Evolutionary conservation across 2,113 vertebrate species (phyloP).

Genomic region (Dryoscopus gambensis): DNA sequence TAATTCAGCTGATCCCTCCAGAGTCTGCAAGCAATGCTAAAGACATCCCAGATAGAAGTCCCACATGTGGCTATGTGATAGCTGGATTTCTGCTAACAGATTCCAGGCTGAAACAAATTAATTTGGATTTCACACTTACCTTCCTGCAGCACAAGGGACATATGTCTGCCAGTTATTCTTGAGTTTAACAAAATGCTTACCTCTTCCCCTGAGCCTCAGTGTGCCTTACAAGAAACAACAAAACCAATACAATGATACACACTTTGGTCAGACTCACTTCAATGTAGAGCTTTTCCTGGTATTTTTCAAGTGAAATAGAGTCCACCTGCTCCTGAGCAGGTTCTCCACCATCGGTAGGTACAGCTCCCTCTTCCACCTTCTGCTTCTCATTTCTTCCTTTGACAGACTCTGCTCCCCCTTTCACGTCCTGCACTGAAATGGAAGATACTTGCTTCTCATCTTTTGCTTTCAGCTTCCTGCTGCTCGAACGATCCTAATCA

Average conservation of each 20-base stretch:
- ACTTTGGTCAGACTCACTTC: constrained; percentile 61
- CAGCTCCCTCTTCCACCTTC: background rate
- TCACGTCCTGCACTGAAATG: background rate
- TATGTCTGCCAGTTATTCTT: background rate
- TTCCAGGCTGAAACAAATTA: background rate
- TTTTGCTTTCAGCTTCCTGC: constrained; percentile 69
- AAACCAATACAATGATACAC: background rate
- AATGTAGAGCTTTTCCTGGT: constrained; percentile 63
- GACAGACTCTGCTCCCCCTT: background rate
- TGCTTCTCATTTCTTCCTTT: constrained; percentile 59
- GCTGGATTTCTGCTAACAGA: background rate
- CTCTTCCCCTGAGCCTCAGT: background rate
- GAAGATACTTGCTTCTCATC: constrained; percentile 47
- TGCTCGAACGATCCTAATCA: constrained; percentile 60
- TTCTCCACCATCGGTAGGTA: background rate
- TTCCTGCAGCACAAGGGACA: background rate
- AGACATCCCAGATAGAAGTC: constrained; percentile 45
- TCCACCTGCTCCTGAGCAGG: constrained; percentile 44
- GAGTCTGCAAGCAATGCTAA: background rate
- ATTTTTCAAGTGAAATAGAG: constrained; percentile 47
- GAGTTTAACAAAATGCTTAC: background rate
- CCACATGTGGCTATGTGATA: background rate
- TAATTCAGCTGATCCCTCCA: constrained; percentile 39
- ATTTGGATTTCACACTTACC: background rate
- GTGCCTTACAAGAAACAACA: background rate